phyloP scores from a whole-genome alignment of 2,888 invertebrate species.

The Neoitamus cyanurus region DNA sequence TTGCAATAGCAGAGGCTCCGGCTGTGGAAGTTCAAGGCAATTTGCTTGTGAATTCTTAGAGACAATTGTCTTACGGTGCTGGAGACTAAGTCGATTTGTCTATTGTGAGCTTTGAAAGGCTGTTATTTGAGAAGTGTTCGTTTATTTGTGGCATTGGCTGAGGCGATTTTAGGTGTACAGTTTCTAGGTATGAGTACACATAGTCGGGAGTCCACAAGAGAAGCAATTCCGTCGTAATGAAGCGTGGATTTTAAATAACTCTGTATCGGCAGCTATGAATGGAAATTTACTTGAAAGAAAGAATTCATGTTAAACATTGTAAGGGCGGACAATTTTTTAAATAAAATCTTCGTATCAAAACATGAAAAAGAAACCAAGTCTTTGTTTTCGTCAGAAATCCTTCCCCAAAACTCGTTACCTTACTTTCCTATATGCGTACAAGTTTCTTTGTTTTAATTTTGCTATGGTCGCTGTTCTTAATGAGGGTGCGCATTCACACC shows the following conservation, averaged over 20 bases:
- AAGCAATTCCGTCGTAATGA: not conserved
- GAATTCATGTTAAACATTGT: no score
- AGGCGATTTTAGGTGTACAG: not conserved
- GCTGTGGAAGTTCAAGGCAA: not conserved
- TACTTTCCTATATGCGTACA: no score
- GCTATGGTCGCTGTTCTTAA: no score
- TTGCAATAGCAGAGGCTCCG: not conserved
- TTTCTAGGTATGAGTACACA: not conserved
- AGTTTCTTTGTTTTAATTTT: no score
- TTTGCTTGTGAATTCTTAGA: not conserved
- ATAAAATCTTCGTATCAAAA: no score
- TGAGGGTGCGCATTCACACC: no score
- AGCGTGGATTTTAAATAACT: not conserved
- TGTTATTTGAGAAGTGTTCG: not conserved
- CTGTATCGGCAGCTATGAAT: no score
- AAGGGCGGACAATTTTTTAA: no score
- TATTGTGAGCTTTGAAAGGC: not conserved
- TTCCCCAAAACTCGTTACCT: no score
- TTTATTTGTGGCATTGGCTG: not conserved
- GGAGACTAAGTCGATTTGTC: not conserved
- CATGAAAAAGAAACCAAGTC: no score
- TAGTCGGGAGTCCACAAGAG: not conserved
- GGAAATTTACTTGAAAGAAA: no score
- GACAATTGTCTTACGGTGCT: not conserved
- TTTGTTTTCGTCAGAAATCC: no score